Percentiles rank a stretch among this genome's conserved stretches.
phyloP scores from a whole-genome alignment of 2,888 invertebrate genomes.

The Heteromyza rotundicornis region DNA sequence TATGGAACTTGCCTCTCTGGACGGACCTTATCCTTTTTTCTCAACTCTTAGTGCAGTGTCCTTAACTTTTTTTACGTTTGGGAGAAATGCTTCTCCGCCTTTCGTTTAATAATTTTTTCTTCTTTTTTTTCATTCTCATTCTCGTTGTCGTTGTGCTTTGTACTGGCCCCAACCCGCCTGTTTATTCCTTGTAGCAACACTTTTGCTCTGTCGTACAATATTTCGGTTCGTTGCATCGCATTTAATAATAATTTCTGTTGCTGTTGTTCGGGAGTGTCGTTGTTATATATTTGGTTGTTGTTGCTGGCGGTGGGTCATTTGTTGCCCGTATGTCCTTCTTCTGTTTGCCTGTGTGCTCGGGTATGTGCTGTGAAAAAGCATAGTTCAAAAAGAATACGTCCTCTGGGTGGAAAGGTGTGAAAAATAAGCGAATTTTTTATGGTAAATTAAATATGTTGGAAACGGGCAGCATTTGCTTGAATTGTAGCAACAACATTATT shows the following conservation, averaged over 20 bases:
- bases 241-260: constrained; percentile 10
- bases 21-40: not conserved
- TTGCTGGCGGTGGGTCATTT: not conserved
- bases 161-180: not conserved
- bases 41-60: too few species aligned
- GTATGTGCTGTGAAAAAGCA: too few species aligned
- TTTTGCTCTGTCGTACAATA: not conserved
- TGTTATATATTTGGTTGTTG: not conserved
- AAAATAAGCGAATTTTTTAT: too few species aligned
- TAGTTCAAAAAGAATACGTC: too few species aligned
- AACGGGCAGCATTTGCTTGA: too few species aligned
- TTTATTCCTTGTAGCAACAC: constrained; percentile 1
- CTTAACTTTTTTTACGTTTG: not conserved
- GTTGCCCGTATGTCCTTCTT: not conserved
- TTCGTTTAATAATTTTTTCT: too few species aligned
- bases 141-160: not conserved
- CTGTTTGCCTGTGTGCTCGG: too few species aligned
- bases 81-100: too few species aligned
- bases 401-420: too few species aligned
- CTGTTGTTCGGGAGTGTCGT: not conserved
- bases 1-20: not conserved
- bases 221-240: constrained; percentile 18
- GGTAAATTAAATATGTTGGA: too few species aligned
- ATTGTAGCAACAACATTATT: too few species aligned
- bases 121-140: not conserved